A percentile compares a stretch with the other conserved stretches of the same genome.
phyloP scores from a whole-genome alignment of 2,113 vertebrate species.

The Chloebia gouldiae region DNA sequence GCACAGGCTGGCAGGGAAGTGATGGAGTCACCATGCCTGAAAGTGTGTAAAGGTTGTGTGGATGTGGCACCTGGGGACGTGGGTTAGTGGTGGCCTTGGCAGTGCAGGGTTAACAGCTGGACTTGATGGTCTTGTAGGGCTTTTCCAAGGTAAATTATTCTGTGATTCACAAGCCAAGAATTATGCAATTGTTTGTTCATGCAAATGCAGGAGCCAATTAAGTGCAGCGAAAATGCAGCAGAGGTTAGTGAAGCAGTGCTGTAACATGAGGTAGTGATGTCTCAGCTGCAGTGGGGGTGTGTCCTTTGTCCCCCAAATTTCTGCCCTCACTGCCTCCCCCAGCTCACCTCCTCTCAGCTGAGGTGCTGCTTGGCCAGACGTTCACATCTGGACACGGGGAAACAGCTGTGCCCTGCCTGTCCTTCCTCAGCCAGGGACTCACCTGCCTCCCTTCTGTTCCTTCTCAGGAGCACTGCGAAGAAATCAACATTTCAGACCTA shows the following conservation, averaged over 20 bases:
- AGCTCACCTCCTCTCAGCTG: neutral
- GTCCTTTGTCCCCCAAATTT: neutral
- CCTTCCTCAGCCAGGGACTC: neutral
- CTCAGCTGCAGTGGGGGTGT: neutral
- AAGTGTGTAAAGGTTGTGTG: neutral
- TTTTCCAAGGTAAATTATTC: neutral
- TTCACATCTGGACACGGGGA: accelerated
- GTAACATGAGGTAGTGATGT: accelerated
- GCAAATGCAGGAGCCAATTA: neutral
- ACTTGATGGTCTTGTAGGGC: accelerated
- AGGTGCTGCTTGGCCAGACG: neutral
- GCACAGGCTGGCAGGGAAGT: neutral
- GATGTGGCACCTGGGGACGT: neutral
- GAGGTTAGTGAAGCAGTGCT: too few relatives aligned
- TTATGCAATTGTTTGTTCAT: neutral
- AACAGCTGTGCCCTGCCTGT: neutral
- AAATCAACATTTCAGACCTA: accelerated
- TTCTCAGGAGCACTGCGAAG: neutral
- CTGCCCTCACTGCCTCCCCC: neutral
- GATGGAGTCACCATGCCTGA: neutral
- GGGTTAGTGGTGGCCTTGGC: neutral
- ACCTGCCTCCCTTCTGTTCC: neutral
- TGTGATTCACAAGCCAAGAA: accelerated
- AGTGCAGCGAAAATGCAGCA: neutral
- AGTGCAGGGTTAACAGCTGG: neutral